Evolutionary conservation across 2,888 invertebrate species (phyloP), one percentile per base, ranked within the genome.

Genomic region (Oeneis ivallda): DNA sequence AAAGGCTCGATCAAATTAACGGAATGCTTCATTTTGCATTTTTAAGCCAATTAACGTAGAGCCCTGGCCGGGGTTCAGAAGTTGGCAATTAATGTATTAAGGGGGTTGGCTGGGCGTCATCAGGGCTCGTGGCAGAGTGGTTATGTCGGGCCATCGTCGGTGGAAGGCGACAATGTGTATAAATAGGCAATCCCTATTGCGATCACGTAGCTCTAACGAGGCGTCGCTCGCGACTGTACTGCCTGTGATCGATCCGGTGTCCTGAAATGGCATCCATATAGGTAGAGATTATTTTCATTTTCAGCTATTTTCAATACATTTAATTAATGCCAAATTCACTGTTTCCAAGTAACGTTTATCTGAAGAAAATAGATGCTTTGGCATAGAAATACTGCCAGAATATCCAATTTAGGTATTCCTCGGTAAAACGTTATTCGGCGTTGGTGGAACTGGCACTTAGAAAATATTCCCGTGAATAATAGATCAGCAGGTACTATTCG

Each of bases 131-230:
- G 43, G 68, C 71, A 64, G 60, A 57, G 63, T 83, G 83, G 86
- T 79, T 80, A 78, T 75, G 74, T 75, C 68, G 72, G 57, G 62
- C 72, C 73, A 67, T 68, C 68, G 68, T 75, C 76, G 76, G 77
- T 79, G 78, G 83, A 75, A 84, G 83, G 83, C 82, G 82, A 86
- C 87, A 86, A 84, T 88, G 86, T 86, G 83, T 85, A 86, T 89
- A 90, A 90, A 89, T 86, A 89, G 88, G 88, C 85, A 84, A 87
- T 91, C 80, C 79, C 80, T 80, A 90, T 87, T 87, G 86, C 84
- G 87, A 87, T 88, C 90, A 91, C 90, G 90, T 89, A 83, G 79
- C 80, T 77, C 78, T 87, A 89, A 90, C 89, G 90, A 90, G 87
- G 75, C 86, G 85, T 83, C 87, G 86, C 85, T 83, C 87, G 86